Evolutionary conservation across 2,113 vertebrate genomes (phyloP).

Genomic region (Miniopterus natalensis): DNA sequence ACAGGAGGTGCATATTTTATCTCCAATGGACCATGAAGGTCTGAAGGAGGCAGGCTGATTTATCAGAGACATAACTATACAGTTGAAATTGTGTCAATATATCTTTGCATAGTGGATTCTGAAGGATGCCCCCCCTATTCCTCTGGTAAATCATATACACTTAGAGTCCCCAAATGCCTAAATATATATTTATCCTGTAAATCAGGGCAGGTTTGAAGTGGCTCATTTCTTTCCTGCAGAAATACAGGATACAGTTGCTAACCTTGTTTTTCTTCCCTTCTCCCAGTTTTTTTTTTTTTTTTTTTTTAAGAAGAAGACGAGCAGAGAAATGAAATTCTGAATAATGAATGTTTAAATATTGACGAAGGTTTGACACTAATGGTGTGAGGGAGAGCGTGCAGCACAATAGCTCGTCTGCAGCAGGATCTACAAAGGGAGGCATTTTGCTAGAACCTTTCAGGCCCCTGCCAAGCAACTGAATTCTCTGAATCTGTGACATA

Average conservation of each 20-base stretch:
- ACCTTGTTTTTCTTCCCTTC: constrained; percentile 76
- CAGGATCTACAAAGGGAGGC: background rate
- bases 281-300: background rate
- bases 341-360: constrained; percentile 85
- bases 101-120: constrained; percentile 80
- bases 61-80: constrained; percentile 79
- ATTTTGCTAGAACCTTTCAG: constrained; percentile 12
- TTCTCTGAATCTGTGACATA: constrained; percentile 18
- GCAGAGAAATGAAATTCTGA: constrained; percentile 78
- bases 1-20: constrained; percentile 60
- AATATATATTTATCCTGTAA: constrained; percentile 85
- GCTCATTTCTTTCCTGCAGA: constrained; percentile 76
- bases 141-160: constrained; percentile 82
- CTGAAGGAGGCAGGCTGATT: constrained; percentile 76
- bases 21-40: constrained; percentile 77
- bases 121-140: constrained; percentile 77
- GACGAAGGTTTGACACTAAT: constrained; percentile 80
- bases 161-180: constrained; percentile 83
- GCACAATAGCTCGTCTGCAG: background rate
- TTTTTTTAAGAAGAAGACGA: background rate
- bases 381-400: constrained; percentile 28
- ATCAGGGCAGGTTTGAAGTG: constrained; percentile 79
- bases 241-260: constrained; percentile 71
- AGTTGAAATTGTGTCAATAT: constrained; percentile 82
- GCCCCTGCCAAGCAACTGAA: constrained; percentile 42